phyloP scores from a whole-genome alignment of 1,140 invertebrate species.

The Aphelenchoides avenae region DNA sequence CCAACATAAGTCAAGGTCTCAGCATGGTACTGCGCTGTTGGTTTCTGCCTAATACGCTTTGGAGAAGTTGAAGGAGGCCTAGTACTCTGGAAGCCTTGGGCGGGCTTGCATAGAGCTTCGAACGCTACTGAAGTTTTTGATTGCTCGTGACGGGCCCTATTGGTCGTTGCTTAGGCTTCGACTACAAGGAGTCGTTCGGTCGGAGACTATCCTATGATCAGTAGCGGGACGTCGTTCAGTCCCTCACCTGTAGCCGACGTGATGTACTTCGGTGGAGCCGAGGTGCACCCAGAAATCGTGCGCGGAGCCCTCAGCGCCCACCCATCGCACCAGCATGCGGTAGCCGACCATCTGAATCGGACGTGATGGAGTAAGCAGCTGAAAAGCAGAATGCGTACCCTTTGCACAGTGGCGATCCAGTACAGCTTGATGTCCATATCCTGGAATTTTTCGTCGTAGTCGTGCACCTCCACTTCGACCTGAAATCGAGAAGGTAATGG shows the following conservation, averaged over 20 bases:
- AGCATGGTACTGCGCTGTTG: too few species aligned
- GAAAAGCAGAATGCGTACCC: slow-evolving; percentile 7
- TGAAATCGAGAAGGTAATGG: too few species aligned
- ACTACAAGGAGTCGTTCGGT: too few species aligned
- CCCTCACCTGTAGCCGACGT: slow-evolving; percentile 19
- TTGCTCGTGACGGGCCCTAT: too few species aligned
- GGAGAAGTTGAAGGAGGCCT: too few species aligned
- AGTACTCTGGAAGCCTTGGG: too few species aligned
- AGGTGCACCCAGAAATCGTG: slow-evolving; percentile 39
- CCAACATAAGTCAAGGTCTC: too few species aligned
- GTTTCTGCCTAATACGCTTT: too few species aligned
- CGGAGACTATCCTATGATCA: too few species aligned
- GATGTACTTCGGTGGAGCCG: slow-evolving; percentile 25
- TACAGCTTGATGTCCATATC: slow-evolving; percentile 21
- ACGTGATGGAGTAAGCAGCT: background rate
- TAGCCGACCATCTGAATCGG: slow-evolving; percentile 29
- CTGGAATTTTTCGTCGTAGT: slow-evolving; percentile 11
- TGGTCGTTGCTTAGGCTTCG: too few species aligned
- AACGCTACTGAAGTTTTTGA: background rate
- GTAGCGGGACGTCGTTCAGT: too few species aligned
- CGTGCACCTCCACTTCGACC: slow-evolving; percentile 26
- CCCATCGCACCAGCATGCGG: slow-evolving; percentile 23
- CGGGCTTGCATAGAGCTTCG: background rate
- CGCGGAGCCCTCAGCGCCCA: slow-evolving; percentile 13
- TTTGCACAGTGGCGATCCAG: slow-evolving; percentile 22